A percentile compares a stretch with the other conserved stretches of the same genome.
Evolutionary conservation across 2,888 invertebrate species (phyloP).

Genomic region (Temnothorax rugatulus): DNA sequence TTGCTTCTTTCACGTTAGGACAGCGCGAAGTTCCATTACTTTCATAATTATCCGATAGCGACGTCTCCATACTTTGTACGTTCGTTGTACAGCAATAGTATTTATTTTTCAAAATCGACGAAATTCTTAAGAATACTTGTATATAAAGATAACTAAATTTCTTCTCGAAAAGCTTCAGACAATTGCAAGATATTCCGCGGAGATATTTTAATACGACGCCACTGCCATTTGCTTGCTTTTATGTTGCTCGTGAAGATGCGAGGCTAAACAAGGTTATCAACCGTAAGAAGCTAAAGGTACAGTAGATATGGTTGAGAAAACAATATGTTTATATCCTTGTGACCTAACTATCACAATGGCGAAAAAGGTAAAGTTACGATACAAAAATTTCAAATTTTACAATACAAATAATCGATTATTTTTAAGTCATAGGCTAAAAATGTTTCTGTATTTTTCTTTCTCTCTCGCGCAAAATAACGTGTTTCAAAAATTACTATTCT

Average conservation of each 20-base stretch:
- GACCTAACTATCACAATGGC: neutral
- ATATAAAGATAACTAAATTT: neutral
- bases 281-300: neutral
- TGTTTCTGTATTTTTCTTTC: neutral
- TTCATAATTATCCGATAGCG: neutral
- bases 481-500: neutral
- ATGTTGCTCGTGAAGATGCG: neutral
- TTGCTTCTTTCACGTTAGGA: conserved; percentile 25
- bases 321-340: neutral
- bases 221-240: neutral
- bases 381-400: neutral
- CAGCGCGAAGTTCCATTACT: conserved; percentile 13
- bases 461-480: neutral
- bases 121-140: neutral
- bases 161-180: neutral
- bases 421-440: neutral
- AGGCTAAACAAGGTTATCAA: neutral
- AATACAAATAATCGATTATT: neutral
- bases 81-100: neutral
- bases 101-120: neutral
- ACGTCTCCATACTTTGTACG: neutral
- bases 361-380: neutral
- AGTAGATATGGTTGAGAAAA: neutral
- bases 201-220: conserved; percentile 4
- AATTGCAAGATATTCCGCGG: neutral